Evolutionary conservation across 1,140 invertebrate genomes (phyloP), one percentile per base, ranked within the genome.

Genomic region (Heliconius melpomene): DNA sequence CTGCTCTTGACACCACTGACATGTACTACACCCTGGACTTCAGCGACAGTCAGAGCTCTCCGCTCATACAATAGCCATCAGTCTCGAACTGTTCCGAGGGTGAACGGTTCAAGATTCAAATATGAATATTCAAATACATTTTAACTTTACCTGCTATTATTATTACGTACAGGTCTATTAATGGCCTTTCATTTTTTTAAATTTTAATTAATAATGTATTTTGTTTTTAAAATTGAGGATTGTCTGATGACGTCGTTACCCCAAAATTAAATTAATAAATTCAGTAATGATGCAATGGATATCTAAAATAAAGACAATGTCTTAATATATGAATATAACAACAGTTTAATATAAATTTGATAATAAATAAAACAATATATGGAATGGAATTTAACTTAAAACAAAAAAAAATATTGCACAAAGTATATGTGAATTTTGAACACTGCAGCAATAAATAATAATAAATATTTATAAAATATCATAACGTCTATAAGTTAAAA

Each of bases 1-100:
- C 89, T 11, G 79, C 92, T 84, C 89, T 96, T 83, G 96, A 96
- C 88, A 96, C 96, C 87, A 95, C 96, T 46, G 96, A 97, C 81
- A 96, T 97, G 96, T 97, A 96, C 91, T 97, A 96, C 93, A 96
- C 96, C 40, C 94, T 97, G 80, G 96, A 97, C 91, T 96, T 97
- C 93, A 96, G 96, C 87, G 96, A 96, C 92, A 96, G 96, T 84
- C 96, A 96, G 90, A 96, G 95, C 86, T 96, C 96, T 29, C 96
- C 96, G 8, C 94, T 97, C 83, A 97, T 97, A 85, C 96, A 96
- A 95, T 96, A 95, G 95, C 93, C 88, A 90, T 90, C 89, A 90
- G 85, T 92, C 54, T 73, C 82, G 90, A 89, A 92, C 91, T 90
- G 89, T 89, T 89, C 91, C 87, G 90, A 92, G 8, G 91, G 91